These are phyloP conservation scores for Manacus vitellinus DNA, from an alignment of 2,113 vertebrate species.

Conservation along the genomic window DNA sequence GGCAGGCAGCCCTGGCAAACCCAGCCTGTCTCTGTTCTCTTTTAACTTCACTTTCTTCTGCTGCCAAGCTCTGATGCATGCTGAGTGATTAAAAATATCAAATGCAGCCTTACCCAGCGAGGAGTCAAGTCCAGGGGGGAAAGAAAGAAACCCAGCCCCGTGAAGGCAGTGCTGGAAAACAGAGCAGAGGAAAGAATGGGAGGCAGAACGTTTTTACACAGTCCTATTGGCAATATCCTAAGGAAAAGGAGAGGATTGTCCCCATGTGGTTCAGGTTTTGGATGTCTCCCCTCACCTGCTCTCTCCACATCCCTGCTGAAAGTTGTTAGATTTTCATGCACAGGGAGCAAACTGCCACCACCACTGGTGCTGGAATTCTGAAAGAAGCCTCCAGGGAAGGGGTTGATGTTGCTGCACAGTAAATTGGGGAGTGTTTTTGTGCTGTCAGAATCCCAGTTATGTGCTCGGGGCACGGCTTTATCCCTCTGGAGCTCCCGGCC, in stretches of 20 bases:
- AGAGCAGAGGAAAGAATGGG: not conserved
- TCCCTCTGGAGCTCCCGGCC: not conserved
- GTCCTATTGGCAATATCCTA: not conserved
- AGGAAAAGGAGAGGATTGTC: not conserved
- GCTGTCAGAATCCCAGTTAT: not conserved
- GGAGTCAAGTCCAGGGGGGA: not conserved
- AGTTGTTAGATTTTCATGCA: rapidly evolving
- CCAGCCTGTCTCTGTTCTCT: constrained; percentile 45
- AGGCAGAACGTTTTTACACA: rapidly evolving
- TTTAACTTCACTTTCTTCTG: constrained; percentile 69
- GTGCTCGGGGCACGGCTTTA: rapidly evolving
- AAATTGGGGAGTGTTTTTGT: rapidly evolving
- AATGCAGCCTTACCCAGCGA: not conserved
- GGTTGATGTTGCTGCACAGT: rapidly evolving
- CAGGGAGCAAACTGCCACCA: not conserved
- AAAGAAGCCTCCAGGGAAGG: rapidly evolving
- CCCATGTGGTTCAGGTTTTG: rapidly evolving
- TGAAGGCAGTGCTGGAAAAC: not conserved
- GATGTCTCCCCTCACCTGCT: not conserved
- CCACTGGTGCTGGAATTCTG: not conserved
- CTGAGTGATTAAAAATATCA: constrained; percentile 65
- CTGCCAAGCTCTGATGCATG: constrained; percentile 64
- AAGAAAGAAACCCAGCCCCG: not conserved
- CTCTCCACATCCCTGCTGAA: not conserved
- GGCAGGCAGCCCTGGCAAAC: constrained; percentile 58